These are phyloP conservation scores for Pachyrhynchus sulphureomaculatus DNA, from an alignment of 1,140 invertebrate genomes.

Conservation along the genomic window DNA sequence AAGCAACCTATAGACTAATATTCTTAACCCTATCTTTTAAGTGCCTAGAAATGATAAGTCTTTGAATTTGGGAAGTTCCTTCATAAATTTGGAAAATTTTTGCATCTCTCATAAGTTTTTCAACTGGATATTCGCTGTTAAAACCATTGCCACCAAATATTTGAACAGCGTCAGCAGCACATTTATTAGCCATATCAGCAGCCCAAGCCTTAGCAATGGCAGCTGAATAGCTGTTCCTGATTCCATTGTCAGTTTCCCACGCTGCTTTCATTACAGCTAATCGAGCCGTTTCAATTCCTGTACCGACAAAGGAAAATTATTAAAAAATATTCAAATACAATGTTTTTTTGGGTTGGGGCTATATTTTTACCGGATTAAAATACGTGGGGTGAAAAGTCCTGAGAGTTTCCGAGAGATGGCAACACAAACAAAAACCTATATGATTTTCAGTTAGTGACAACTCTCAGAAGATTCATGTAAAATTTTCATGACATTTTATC, in stretches of 20 bases:
- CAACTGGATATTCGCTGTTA: constrained; percentile 96
- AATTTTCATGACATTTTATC: too few species aligned
- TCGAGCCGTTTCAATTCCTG: constrained; percentile 79
- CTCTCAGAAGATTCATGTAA: too few species aligned
- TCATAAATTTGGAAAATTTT: constrained; percentile 99
- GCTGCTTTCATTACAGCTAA: constrained; percentile 84
- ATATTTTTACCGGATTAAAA: too few species aligned
- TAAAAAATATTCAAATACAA: too few species aligned
- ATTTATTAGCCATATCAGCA: constrained; percentile 93
- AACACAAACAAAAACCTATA: too few species aligned
- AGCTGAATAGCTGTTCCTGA: constrained; percentile 80
- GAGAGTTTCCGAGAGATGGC: too few species aligned
- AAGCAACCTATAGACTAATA: too few species aligned
- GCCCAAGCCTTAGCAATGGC: constrained; percentile 94
- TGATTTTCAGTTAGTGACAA: too few species aligned
- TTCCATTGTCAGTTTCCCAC: constrained; percentile 83
- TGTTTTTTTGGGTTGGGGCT: too few species aligned
- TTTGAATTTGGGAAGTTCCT: constrained; percentile 95
- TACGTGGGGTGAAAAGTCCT: too few species aligned
- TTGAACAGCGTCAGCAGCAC: constrained; percentile 87
- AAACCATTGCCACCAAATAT: constrained; percentile 97
- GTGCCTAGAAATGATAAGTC: constrained; percentile 87
- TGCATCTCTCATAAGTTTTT: constrained; percentile 98
- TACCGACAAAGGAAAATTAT: too few species aligned
- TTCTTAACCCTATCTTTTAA: too few species aligned